Evolutionary conservation across 92 coral and sea anemone genomes (phyloP).

Genomic region (Anthopleura xanthogrammica): DNA sequence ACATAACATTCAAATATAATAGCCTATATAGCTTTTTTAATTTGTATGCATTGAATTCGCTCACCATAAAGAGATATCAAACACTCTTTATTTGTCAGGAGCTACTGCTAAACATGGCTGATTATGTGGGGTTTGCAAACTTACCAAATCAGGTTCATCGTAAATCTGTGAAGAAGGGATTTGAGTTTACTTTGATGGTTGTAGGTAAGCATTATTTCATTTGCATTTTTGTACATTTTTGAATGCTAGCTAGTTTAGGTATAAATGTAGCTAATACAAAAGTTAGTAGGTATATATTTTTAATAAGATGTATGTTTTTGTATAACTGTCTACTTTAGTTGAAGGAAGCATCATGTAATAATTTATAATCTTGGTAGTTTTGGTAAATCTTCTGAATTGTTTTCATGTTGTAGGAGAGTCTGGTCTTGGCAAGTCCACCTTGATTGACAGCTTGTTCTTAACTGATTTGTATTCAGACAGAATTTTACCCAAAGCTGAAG

Average conservation of each 20-base stretch:
- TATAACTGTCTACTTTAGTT: not conserved
- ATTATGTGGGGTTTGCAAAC: conserved; percentile 96
- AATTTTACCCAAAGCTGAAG: conserved; percentile 69
- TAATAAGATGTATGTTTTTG: too few species aligned
- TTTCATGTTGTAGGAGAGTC: conserved; percentile 63
- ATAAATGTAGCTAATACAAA: not conserved
- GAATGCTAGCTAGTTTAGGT: too few species aligned
- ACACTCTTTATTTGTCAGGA: not conserved
- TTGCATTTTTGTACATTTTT: too few species aligned
- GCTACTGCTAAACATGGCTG: conserved; percentile 40
- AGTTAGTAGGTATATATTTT: not conserved
- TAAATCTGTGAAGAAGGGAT: conserved; percentile 97
- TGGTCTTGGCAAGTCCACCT: conserved; percentile 88
- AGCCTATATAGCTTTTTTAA: too few species aligned
- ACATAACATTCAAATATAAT: too few species aligned
- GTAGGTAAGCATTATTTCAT: conserved; percentile 67
- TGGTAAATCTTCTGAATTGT: not conserved
- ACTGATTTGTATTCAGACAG: conserved; percentile 86
- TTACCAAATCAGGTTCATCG: conserved; percentile 96
- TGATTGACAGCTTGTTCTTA: conserved; percentile 78
- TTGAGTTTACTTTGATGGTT: conserved; percentile 98
- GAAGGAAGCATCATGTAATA: not conserved
- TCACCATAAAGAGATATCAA: too few species aligned
- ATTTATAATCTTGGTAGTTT: not conserved
- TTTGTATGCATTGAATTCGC: too few species aligned